Evolutionary conservation across 37 sponge, comb jelly and placozoan genomes (phyloP), one percentile per base, ranked within the genome.

Genomic region (Cladorhizidae sp.): DNA sequence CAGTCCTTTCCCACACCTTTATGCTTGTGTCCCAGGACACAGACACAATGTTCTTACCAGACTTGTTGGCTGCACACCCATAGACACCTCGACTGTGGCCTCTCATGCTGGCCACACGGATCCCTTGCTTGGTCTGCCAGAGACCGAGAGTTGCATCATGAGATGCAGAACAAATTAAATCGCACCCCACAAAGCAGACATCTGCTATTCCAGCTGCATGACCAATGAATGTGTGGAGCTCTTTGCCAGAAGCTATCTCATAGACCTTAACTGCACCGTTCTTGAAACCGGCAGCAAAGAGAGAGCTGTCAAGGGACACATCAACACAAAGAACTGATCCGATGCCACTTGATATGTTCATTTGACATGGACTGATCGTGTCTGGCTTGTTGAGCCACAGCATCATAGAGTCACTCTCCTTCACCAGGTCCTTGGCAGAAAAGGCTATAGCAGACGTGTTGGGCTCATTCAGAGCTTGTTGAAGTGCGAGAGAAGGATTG

Each of bases 391-490:
- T 97, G 26, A 80, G 39, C 87, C 93, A 92, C 25, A 68, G 37
- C 31, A 92, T 64, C 33, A 89, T 25, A 17, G 97, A 82, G 3
- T 80, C 54, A 39, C 57, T 67, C 6, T 69, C 62, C 22, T 50
- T 38, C 6, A 87, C 49, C 18, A 82, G n/a, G 22, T 65, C 28
- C 39, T 41, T 32, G 33, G 86, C 95, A 8, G 64, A 69, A 36
- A 79, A 51, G 36, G 89, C 54, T 6, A 92, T 59, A 0, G 74
- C 0, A 21, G 95, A 86, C 11, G 72, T 22, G 21, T 57, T 50
- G 3, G 97, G 90, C 62, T 91, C 92, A 73, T 97, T 97, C 62
- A 97, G 22, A 20, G 97, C 95, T 70, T 97, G 97, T 67, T 97
- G 97, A 29, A 91, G 72, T 17, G 93, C 73, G 41, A 97, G 88